Conservation (phyloP, 2,888 invertebrate species). For the Drosophila sordidula region DNA sequence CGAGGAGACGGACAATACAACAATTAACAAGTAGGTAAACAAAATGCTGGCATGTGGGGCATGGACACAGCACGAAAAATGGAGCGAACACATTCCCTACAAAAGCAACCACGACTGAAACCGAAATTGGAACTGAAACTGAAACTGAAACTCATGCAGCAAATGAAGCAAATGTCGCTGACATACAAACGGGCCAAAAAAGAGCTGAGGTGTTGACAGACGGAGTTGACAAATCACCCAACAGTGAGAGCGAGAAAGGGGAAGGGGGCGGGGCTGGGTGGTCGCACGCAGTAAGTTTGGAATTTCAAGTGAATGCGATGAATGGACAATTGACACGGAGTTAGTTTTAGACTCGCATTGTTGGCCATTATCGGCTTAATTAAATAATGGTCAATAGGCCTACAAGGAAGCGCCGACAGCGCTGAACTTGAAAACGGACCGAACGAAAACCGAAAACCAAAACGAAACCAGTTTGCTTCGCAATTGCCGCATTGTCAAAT, state of each 20-base stretch:
- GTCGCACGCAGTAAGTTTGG: slow-evolving; percentile 19
- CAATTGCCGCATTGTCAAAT: slow-evolving; percentile 40
- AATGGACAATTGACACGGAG: slow-evolving; percentile 7
- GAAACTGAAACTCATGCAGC: slow-evolving; percentile 70
- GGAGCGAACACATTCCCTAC: slow-evolving; percentile 52
- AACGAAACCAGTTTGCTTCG: slow-evolving; percentile 62
- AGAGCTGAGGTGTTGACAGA: slow-evolving; percentile 56
- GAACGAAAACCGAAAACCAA: slow-evolving; percentile 28
- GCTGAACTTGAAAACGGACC: slow-evolving; percentile 69
- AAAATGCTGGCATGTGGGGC: slow-evolving; percentile 58
- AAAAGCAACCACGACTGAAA: slow-evolving; percentile 13
- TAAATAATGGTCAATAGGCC: slow-evolving; percentile 64
- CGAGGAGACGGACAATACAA: slow-evolving; percentile 41
- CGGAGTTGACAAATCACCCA: slow-evolving; percentile 67
- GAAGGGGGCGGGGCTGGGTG: background rate
- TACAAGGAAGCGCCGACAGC: slow-evolving; percentile 67
- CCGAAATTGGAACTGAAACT: slow-evolving; percentile 21
- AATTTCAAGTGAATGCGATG: slow-evolving; percentile 48
- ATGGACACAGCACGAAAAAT: slow-evolving; percentile 51
- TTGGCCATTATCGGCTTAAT: slow-evolving; percentile 68
- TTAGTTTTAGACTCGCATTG: background rate
- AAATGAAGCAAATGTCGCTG: slow-evolving; percentile 72
- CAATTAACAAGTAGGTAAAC: slow-evolving; percentile 49
- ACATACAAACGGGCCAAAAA: slow-evolving; percentile 62
- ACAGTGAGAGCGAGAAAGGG: slow-evolving; percentile 4